Evolutionary conservation across 2,888 invertebrate species (phyloP).

Genomic region (Tyria jacobaeae): DNA sequence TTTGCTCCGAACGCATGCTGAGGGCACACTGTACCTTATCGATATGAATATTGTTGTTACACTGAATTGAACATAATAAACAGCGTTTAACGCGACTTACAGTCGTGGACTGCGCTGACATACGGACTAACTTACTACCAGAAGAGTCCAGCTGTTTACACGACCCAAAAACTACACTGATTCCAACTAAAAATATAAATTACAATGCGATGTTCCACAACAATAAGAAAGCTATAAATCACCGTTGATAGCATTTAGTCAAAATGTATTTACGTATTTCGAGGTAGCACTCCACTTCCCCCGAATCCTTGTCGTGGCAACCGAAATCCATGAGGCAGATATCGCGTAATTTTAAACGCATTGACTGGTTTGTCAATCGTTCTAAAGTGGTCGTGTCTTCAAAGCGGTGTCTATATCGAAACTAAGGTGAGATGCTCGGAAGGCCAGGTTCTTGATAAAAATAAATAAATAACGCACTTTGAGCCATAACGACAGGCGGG

Average conservation of each 20-base stretch:
- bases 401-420: constrained; percentile 75
- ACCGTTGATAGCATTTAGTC: constrained; percentile 71
- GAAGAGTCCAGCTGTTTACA: constrained; percentile 81
- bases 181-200: constrained; percentile 86
- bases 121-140: constrained; percentile 76
- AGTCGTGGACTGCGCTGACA: constrained; percentile 78
- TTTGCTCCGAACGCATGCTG: constrained; percentile 75
- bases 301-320: constrained; percentile 88
- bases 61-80: constrained; percentile 57
- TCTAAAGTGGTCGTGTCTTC: constrained; percentile 74
- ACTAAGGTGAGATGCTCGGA: constrained; percentile 75
- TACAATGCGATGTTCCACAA: constrained; percentile 80
- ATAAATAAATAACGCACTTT: constrained; percentile 84
- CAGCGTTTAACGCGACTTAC: constrained; percentile 71
- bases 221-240: constrained; percentile 76
- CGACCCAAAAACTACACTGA: constrained; percentile 83
- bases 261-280: constrained; percentile 88
- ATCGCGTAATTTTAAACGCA: constrained; percentile 65
- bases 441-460: constrained; percentile 73
- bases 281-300: constrained; percentile 90
- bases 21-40: constrained; percentile 44
- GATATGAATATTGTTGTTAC: constrained; percentile 48
- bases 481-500: constrained; percentile 72
- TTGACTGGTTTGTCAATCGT: constrained; percentile 66
- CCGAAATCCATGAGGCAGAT: constrained; percentile 87